Percentiles rank a stretch among this genome's conserved stretches.
phyloP scores from a whole-genome alignment of 1,140 invertebrate genomes.

The Drosophila rufa region DNA sequence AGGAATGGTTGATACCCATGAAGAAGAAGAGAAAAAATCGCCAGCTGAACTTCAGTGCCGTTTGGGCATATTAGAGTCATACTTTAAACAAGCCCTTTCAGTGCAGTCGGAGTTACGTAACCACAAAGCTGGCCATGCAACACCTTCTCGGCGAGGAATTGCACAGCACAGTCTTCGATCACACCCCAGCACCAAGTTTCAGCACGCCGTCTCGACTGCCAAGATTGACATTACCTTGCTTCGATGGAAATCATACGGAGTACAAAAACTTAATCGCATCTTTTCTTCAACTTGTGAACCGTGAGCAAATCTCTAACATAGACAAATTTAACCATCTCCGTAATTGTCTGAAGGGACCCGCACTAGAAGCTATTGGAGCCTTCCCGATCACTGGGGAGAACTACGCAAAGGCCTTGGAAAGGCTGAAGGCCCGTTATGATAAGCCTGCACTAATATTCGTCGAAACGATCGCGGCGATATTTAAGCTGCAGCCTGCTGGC shows the following conservation, averaged over 20 bases:
- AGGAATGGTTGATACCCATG: not conserved
- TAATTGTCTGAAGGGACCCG: too few species aligned
- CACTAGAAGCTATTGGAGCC: too few species aligned
- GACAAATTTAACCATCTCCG: too few species aligned
- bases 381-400: too few species aligned
- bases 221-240: not conserved
- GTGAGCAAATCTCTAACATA: too few species aligned
- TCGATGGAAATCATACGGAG: not conserved
- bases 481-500: too few species aligned
- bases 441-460: too few species aligned
- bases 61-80: not conserved
- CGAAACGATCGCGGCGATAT: too few species aligned
- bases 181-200: not conserved
- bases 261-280: not conserved
- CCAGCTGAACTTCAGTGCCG: not conserved
- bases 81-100: not conserved
- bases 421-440: too few species aligned
- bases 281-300: too few species aligned
- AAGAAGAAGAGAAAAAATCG: not conserved
- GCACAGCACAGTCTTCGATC: not conserved
- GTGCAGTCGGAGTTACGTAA: not conserved
- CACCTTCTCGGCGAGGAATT: not conserved
- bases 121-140: not conserved
- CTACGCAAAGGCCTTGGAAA: too few species aligned
- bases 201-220: slow-evolving; percentile 3